Conservation (phyloP, 2,797 vertebrate species). For the Schizopygopsis malacanthus region DNA sequence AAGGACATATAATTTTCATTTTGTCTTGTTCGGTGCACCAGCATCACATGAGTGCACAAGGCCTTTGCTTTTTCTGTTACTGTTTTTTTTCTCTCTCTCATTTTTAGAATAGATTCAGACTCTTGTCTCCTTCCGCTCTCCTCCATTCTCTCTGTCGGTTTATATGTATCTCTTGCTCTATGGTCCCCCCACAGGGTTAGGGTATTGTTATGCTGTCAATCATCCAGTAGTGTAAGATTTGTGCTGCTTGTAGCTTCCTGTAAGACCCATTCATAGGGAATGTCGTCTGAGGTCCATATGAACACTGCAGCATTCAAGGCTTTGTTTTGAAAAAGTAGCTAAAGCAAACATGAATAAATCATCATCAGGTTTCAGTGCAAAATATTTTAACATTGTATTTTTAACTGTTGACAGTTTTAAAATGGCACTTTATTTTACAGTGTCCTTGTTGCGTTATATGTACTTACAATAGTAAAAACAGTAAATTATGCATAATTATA, state of each 20-base stretch:
- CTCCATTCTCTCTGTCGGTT: slow-evolving; percentile 31
- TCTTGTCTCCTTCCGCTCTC: slow-evolving; percentile 12
- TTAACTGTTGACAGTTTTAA: not conserved
- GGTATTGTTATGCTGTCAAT: slow-evolving; percentile 68
- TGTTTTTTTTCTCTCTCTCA: no score
- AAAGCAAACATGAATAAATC: slow-evolving; percentile 20
- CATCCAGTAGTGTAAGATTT: slow-evolving; percentile 34
- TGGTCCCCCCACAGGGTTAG: slow-evolving; percentile 50
- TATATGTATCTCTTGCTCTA: slow-evolving; percentile 27
- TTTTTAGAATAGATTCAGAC: not conserved
- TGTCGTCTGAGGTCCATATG: slow-evolving; percentile 11
- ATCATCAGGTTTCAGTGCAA: not conserved
- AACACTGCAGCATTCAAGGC: slow-evolving; percentile 62
- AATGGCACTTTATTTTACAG: not conserved
- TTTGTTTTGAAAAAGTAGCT: slow-evolving; percentile 24
- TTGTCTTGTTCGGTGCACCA: slow-evolving; percentile 58
- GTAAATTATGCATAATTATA: not conserved
- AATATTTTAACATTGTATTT: not conserved
- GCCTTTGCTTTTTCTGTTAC: slow-evolving; percentile 8
- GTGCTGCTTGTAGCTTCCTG: slow-evolving; percentile 43
- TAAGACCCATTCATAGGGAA: slow-evolving; percentile 37
- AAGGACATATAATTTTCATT: slow-evolving; percentile 58
- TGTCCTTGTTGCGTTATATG: not conserved
- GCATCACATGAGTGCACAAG: slow-evolving; percentile 7
- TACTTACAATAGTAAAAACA: not conserved